Conservation (phyloP, 2,797 vertebrate genomes). For the Chiloscyllium punctatum region DNA sequence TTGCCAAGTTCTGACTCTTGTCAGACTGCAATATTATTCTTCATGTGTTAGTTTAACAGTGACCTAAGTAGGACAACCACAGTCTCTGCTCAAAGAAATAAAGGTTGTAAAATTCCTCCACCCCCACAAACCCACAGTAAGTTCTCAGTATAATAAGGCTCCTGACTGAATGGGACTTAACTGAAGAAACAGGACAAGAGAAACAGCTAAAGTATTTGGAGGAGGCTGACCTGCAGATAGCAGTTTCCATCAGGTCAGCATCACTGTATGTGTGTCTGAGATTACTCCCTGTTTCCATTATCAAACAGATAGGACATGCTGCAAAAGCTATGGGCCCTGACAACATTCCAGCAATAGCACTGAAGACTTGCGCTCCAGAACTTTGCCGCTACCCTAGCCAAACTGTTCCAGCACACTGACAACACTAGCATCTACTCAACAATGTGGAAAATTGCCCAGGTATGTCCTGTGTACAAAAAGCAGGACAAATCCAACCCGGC, state of each 20-base stretch:
- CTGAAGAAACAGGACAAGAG: not conserved
- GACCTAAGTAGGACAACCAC: not conserved
- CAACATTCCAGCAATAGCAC: no score
- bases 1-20: not conserved
- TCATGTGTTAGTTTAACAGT: not conserved
- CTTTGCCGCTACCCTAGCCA: no score
- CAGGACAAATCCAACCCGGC: no score
- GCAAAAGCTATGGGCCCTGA: no score
- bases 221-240: not conserved
- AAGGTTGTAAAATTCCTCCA: not conserved
- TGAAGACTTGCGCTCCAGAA: no score
- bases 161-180: not conserved
- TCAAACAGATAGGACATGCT: not conserved
- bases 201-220: not conserved
- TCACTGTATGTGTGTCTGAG: not conserved
- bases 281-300: not conserved
- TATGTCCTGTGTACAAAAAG: no score
- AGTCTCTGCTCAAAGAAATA: not conserved
- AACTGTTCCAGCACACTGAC: no score
- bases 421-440: no score
- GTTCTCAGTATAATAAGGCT: not conserved
- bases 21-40: not conserved
- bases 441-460: no score
- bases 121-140: not conserved
- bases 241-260: not conserved